Conservation (phyloP, 2,113 vertebrate genomes). For the Platichthys stellatus region DNA sequence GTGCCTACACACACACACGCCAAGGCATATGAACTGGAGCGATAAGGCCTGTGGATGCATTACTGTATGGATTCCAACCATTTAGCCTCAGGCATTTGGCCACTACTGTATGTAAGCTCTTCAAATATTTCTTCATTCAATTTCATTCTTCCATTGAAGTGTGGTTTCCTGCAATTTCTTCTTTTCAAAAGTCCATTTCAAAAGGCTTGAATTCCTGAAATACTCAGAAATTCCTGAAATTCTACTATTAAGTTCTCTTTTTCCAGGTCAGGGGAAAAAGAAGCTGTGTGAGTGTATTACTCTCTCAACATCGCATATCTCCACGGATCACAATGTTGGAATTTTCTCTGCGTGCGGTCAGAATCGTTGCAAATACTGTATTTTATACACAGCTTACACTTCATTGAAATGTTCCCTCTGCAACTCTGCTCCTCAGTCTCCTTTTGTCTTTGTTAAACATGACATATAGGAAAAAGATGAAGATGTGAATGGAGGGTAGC, state of each 20-base stretch:
- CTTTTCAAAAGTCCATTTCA: neutral
- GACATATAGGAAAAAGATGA: slow-evolving; percentile 1
- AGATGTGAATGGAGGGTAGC: neutral
- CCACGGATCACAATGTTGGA: neutral
- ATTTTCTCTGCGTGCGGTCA: slow-evolving; percentile 15
- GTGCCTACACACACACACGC: slow-evolving; percentile 13
- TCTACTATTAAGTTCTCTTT: neutral
- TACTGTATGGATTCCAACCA: slow-evolving; percentile 69
- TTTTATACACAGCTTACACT: neutral
- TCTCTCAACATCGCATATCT: neutral
- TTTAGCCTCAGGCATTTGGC: slow-evolving; percentile 63
- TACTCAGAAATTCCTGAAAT: neutral
- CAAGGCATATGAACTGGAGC: slow-evolving; percentile 66
- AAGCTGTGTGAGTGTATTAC: neutral
- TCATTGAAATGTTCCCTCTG: neutral
- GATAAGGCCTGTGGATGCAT: slow-evolving; percentile 75
- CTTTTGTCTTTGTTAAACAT: neutral
- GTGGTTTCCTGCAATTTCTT: no score
- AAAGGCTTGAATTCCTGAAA: neutral
- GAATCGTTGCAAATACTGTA: neutral
- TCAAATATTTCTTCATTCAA: slow-evolving; percentile 36
- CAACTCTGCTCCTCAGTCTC: neutral
- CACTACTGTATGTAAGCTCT: slow-evolving; percentile 47
- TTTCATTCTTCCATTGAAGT: slow-evolving; percentile 11
- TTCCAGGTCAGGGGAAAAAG: slow-evolving; percentile 2